Base-by-base conservation (phyloP, 92 coral and sea anemone genomes). In the Phymanthus crucifer region DNA sequence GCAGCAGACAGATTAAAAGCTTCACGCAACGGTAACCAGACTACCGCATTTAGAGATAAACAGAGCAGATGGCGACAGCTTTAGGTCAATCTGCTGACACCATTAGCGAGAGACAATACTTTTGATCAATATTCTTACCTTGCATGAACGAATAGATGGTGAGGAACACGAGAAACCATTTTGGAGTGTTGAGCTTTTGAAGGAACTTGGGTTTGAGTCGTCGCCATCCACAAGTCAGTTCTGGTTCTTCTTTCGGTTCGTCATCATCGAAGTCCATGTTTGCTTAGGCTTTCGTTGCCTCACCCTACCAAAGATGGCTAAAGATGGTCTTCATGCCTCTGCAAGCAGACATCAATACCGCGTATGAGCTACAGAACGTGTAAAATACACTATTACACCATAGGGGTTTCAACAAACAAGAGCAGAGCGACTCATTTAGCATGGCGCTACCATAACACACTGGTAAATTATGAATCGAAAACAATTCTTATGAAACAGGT, bases 91-190 rank as follows among this genome's bases (percentile, higher is more conserved):
- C 27, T 54, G 64, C 27, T 24, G 23, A 16, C 23, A 21, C 29
- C 66, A 57, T 18, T 61, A 34, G 29, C 48, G 13, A 43, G 14
- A 19, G 27, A 50, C 58, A 50, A 50, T 16, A 50, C 4, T 19
- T 11, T 14, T n/a, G n/a, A n/a, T n/a, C n/a, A 29, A 21, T 54
- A n/a, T 54, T 29, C n/a, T 54, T 69, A 95, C 99, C 99, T 93
- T 96, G 99, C 90, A 96, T 94, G 85, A 94, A 96, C 21, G 99
- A 96, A 77, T 93, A 96, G n/a, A 96, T 87, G 11, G 98, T 93
- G 23, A 96, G 90, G 70, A 96, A 93, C 47, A 96, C 87, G 3
- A 96, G 93, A 77, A 96, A 96, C 94, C 99, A 96, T 89, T 93
- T 93, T 48, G 99, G 99, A 34, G 91, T 93, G 89, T 96, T 96